phyloP scores from a whole-genome alignment of 2,113 vertebrate genomes.

The Pedionomus torquatus region DNA sequence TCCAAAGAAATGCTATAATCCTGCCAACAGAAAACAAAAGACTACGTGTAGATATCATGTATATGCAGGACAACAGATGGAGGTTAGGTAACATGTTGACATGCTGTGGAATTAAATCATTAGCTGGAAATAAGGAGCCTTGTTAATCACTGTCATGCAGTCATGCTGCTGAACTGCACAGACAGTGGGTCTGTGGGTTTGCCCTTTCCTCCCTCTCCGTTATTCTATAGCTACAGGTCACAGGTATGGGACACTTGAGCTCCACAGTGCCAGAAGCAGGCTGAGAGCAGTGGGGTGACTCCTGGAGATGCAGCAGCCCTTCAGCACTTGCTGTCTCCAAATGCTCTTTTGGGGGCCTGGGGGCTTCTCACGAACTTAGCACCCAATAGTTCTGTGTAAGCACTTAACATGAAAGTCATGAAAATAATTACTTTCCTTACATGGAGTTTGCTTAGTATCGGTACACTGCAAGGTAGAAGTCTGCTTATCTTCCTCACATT shows the following conservation, averaged over 20 bases:
- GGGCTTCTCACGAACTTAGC: not conserved
- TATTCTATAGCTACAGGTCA: not conserved
- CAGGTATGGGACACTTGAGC: rapidly evolving
- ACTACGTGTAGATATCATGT: not conserved
- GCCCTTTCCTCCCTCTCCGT: not conserved
- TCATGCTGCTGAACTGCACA: not conserved
- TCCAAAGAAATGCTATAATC: not conserved
- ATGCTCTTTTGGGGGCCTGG: not conserved
- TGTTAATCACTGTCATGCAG: not conserved
- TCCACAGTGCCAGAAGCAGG: not conserved
- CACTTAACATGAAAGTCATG: not conserved
- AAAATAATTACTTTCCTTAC: not conserved
- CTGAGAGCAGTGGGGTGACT: too few species aligned
- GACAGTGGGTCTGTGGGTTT: not conserved
- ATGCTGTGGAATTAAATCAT: not conserved
- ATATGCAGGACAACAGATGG: not conserved
- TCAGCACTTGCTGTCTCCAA: not conserved
- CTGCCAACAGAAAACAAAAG: not conserved
- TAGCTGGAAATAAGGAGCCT: not conserved
- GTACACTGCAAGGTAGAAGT: not conserved
- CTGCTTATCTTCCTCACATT: not conserved
- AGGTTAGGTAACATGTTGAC: not conserved
- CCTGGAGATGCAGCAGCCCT: not conserved
- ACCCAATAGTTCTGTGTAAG: not conserved
- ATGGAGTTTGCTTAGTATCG: not conserved